These are phyloP conservation scores for Harpalus rufipes DNA, from an alignment of 2,888 invertebrate species.

Conservation along the genomic window DNA sequence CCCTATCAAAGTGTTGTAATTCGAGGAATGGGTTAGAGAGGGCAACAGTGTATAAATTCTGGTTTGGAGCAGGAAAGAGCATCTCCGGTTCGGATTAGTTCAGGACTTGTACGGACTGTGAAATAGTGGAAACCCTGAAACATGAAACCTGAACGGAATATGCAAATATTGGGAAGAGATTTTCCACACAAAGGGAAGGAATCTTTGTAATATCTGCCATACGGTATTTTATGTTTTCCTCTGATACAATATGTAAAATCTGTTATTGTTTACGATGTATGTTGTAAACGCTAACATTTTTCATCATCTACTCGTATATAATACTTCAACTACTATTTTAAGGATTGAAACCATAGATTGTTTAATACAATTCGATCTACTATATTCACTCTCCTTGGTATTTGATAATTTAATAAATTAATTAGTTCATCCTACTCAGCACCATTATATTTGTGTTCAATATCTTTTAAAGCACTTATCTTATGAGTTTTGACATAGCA, in stretches of 20 bases:
- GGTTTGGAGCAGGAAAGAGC: constrained; percentile 1
- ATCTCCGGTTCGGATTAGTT: constrained; percentile 35
- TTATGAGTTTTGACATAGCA: no score
- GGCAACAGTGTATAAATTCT: not conserved
- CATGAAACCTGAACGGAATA: constrained; percentile 51
- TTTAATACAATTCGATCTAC: no score
- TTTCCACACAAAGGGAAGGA: constrained; percentile 18
- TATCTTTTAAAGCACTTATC: no score
- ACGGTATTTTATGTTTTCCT: not conserved
- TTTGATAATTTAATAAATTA: no score
- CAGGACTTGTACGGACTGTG: constrained; percentile 17
- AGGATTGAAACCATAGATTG: not conserved
- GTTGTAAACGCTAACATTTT: not conserved
- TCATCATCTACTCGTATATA: not conserved
- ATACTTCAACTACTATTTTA: not conserved
- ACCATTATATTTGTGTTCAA: no score
- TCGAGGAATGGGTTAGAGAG: constrained; percentile 16
- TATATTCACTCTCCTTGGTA: no score
- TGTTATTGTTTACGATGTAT: constrained; percentile 17
- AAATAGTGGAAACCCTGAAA: constrained; percentile 26
- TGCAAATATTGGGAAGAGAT: constrained; percentile 25
- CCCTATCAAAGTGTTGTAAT: not conserved
- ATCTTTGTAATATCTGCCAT: constrained; percentile 5
- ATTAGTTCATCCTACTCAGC: no score
- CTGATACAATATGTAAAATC: constrained; percentile 36